Conservation (phyloP, 2,113 vertebrate species). For the Microcebus ravelobensis region DNA sequence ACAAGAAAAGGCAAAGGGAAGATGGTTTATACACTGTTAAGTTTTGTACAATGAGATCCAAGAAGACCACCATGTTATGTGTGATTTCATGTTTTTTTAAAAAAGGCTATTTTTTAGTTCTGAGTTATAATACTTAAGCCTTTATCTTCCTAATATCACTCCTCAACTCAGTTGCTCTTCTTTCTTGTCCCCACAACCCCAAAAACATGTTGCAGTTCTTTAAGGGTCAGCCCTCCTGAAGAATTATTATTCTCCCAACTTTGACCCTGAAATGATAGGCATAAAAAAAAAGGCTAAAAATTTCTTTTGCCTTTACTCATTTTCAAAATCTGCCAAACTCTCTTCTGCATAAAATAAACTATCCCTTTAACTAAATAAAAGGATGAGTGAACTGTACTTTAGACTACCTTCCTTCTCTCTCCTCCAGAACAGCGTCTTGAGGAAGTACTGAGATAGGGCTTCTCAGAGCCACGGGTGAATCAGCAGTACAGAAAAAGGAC, state of each 20-base stretch:
- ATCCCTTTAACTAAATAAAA: neutral
- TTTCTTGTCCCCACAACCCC: neutral
- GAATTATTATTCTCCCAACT: neutral
- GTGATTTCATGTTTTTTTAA: neutral
- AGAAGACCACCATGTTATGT: neutral
- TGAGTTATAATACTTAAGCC: neutral
- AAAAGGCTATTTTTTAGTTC: neutral
- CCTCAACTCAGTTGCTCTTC: neutral
- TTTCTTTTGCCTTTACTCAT: neutral
- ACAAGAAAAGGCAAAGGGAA: neutral
- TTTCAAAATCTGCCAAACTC: slow-evolving; percentile 43
- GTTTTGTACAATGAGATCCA: neutral
- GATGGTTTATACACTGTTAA: neutral
- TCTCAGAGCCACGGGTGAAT: neutral
- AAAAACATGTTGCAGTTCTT: neutral
- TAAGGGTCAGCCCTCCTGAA: neutral
- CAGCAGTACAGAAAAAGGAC: neutral
- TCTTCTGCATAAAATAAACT: slow-evolving; percentile 44
- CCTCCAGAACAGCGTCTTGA: neutral
- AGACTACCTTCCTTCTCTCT: neutral
- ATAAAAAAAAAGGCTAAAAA: neutral
- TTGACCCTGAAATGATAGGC: slow-evolving; percentile 8
- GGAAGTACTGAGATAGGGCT: neutral
- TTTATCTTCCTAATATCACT: neutral
- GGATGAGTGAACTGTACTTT: neutral